Conservation (phyloP, 1,140 invertebrate genomes). For the Aphaenogaster floridana region DNA sequence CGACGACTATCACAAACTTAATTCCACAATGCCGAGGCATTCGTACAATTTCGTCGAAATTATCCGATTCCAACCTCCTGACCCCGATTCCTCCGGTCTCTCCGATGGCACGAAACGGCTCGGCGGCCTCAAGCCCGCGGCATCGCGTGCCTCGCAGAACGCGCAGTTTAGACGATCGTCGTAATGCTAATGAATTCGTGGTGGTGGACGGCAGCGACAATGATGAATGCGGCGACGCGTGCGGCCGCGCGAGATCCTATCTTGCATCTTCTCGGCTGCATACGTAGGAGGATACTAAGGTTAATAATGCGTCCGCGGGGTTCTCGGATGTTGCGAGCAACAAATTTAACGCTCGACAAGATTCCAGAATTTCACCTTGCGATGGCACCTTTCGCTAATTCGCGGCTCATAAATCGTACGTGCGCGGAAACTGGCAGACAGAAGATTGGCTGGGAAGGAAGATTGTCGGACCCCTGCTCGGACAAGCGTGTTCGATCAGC, state of each 20-base stretch:
- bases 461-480: not conserved
- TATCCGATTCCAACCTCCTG: slow-evolving; percentile 58
- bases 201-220: slow-evolving; percentile 4
- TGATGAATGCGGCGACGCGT: slow-evolving; percentile 17
- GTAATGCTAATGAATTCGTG: slow-evolving; percentile 54
- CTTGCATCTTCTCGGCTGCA: not conserved
- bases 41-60: slow-evolving; percentile 54
- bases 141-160: slow-evolving; percentile 34
- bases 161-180: slow-evolving; percentile 32
- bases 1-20: not conserved
- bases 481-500: slow-evolving; percentile 18
- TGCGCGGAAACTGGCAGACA: not conserved
- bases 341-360: not conserved
- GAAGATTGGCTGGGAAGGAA: no score
- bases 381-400: not conserved
- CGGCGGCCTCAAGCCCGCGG: slow-evolving; percentile 32
- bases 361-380: not conserved
- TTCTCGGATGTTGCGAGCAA: not conserved
- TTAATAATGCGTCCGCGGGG: slow-evolving; percentile 10
- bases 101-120: slow-evolving; percentile 7
- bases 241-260: slow-evolving; percentile 5
- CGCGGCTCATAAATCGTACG: not conserved
- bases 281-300: not conserved
- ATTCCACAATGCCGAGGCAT: not conserved
- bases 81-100: slow-evolving; percentile 50